Evolutionary conservation across 1,140 invertebrate genomes (phyloP), one percentile per base, ranked within the genome.

Genomic region (Hypsibius dujardini): DNA sequence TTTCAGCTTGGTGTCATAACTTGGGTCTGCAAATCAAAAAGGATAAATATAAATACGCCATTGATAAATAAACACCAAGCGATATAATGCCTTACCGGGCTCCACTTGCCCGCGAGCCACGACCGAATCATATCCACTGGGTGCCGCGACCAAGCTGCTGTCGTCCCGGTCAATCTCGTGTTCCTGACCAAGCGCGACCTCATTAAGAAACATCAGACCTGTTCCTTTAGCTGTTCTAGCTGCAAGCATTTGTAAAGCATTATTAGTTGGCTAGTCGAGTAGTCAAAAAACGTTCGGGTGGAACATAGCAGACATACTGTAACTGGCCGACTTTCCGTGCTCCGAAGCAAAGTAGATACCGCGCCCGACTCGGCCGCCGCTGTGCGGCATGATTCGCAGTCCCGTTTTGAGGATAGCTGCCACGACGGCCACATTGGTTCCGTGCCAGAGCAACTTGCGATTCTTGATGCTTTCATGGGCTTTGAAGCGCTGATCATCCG

Each of bases 311-410:
- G 28, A 70, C 69, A 46, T 74, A 80, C 79, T 77, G 76, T 80
- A 80, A 1, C 77, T 76, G 69, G 78, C 76, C 47, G 80, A 81
- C 74, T 82, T 82, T 45, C 73, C 72, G 72, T 79, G 77, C 73
- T 80, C 80, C 12, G 80, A 81, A 2, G 81, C 81, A 76, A 82
- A 82, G 74, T 82, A 82, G 69, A 82, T 82, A n/a, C 81, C 81
- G 56, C 74, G 75, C 2, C 81, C 81, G 2, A 82, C 81, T 14
- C 80, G 70, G 0, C 81, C 81, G 2, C 81, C 81, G 75, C 79
- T 81, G 75, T 82, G 81, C 2, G 81, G 81, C 80, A 82, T 82
- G 70, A 82, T 82, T 46, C 81, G 76, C 1, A 82, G 75, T 3
- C 81, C 81, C 71, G 77, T 77, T 70, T 82, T 81, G 70, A 82